Conservation (phyloP, 2,797 vertebrate genomes). For the Hippopotamyrus pictus region DNA sequence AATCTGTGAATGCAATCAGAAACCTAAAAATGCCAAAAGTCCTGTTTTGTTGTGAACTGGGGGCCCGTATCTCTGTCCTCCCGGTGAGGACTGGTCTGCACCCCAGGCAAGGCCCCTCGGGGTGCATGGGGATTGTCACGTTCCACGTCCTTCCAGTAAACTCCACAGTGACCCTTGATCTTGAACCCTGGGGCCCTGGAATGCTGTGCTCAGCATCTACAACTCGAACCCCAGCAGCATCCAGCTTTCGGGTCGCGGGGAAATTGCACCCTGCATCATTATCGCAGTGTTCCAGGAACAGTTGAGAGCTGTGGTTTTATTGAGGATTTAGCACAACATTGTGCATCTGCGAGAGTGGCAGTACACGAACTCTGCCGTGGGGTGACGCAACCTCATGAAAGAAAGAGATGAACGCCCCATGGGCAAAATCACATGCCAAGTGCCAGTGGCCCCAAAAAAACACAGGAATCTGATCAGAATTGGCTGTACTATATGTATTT, state of each 20-base stretch:
- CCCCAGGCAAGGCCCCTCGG: not conserved
- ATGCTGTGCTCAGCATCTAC: not conserved
- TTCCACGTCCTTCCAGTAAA: not conserved
- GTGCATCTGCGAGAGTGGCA: constrained; percentile 16
- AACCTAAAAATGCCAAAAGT: not conserved
- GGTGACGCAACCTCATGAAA: constrained; percentile 24
- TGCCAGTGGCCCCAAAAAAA: not conserved
- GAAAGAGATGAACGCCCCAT: not conserved
- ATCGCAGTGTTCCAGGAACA: not conserved
- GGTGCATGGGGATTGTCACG: not conserved
- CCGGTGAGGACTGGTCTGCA: not conserved
- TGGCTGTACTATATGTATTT: not conserved
- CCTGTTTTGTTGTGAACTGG: not conserved
- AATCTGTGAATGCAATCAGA: not conserved
- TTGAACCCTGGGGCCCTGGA: not conserved
- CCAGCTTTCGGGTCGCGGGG: not conserved
- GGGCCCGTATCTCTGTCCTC: not conserved
- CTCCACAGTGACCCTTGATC: not conserved
- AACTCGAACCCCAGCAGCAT: not conserved
- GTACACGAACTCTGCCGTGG: constrained; percentile 19
- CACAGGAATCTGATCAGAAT: not conserved
- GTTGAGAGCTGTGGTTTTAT: constrained; percentile 9
- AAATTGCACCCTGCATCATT: not conserved
- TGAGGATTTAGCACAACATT: constrained; percentile 22
- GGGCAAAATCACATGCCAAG: not conserved